A percentile compares a stretch with the other conserved stretches of the same genome.
phyloP scores from a whole-genome alignment of 1,140 invertebrate genomes.

The Caenorhabditis brenneri region DNA sequence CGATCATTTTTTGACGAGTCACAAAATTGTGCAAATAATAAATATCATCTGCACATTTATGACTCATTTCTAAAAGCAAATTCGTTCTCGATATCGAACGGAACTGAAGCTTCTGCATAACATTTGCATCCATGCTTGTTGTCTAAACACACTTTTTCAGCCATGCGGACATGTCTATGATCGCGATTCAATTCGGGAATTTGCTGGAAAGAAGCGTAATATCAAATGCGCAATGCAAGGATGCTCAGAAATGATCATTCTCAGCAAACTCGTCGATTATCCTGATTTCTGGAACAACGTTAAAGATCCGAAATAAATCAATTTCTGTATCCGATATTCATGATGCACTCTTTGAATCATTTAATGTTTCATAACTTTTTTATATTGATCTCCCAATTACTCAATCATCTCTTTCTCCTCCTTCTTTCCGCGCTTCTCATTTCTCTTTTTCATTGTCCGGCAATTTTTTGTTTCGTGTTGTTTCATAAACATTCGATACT shows the following conservation, averaged over 20 bases:
- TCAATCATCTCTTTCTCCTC: background rate
- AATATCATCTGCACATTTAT: background rate
- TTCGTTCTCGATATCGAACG: too few relatives aligned
- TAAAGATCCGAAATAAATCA: background rate
- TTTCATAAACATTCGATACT: slow-evolving; percentile 35
- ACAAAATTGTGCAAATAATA: background rate
- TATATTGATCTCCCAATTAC: background rate
- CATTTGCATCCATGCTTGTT: too few relatives aligned
- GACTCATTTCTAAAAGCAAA: background rate
- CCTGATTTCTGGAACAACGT: slow-evolving; percentile 7
- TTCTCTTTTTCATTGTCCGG: background rate
- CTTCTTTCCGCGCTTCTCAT: background rate
- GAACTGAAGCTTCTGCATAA: too few relatives aligned
- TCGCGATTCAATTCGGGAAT: background rate
- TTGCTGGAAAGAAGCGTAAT: background rate
- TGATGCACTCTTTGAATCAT: too few relatives aligned
- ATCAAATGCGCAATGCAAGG: slow-evolving; percentile 30
- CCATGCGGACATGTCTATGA: background rate
- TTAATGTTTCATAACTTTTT: background rate
- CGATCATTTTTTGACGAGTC: too few relatives aligned
- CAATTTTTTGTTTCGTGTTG: background rate
- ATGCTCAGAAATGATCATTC: background rate
- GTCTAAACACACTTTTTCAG: too few relatives aligned
- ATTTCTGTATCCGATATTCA: too few relatives aligned
- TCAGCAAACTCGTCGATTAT: background rate